Evolutionary conservation across 1,140 invertebrate species (phyloP).

Genomic region (Drosophila melanogaster): Release_6_plus_ISO1_MT NT_033779.5:4345001-4345500

Average conservation of each 20-base stretch:
- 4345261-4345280: slow-evolving; percentile 75
- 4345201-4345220: slow-evolving; percentile 5
- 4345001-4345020: slow-evolving; percentile 59
- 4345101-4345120: slow-evolving; percentile 22
- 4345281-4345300: slow-evolving; percentile 22
- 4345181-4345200: slow-evolving; percentile 2
- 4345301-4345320: slow-evolving; percentile 23
- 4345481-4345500: slow-evolving; percentile 42
- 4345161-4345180: slow-evolving; percentile 38
- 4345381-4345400: slow-evolving; percentile 65
- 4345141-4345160: slow-evolving; percentile 20
- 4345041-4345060: slow-evolving; percentile 6
- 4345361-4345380: slow-evolving; percentile 42
- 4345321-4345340: slow-evolving; percentile 62
- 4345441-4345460: neutral
- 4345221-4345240: neutral
- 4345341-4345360: slow-evolving; percentile 64
- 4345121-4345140: neutral
- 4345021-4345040: slow-evolving; percentile 55
- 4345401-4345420: slow-evolving; percentile 39
- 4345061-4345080: slow-evolving; percentile 18
- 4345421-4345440: neutral
- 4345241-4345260: slow-evolving; percentile 42
- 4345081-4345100: slow-evolving; percentile 2
- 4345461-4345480: neutral